Percentiles rank a stretch among this genome's conserved stretches.
Evolutionary conservation across 2,113 vertebrate genomes (phyloP).

Genomic region (Salvelinus namaycush): DNA sequence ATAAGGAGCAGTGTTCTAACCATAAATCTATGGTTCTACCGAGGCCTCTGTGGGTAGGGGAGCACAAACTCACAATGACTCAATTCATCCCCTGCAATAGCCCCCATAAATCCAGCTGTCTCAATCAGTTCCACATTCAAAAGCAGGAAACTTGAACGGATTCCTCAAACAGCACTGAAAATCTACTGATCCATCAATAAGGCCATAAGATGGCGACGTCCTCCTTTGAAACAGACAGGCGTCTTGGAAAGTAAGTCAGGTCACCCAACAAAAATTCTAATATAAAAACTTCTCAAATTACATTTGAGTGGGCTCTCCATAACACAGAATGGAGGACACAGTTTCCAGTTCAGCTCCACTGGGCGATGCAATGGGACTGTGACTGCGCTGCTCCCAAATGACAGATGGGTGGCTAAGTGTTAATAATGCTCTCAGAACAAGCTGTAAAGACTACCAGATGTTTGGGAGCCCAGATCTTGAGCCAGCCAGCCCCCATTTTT

Average conservation of each 20-base stretch:
- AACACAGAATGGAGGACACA: constrained; percentile 58
- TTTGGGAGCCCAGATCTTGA: constrained; percentile 50
- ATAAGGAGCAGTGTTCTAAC: not conserved
- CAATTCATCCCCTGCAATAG: not conserved
- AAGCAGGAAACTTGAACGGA: not conserved
- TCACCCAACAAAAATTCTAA: constrained; percentile 2
- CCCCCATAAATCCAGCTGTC: not conserved
- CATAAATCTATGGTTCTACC: too few species aligned
- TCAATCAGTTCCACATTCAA: too few species aligned
- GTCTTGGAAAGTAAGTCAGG: constrained; percentile 9
- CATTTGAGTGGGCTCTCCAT: constrained; percentile 53
- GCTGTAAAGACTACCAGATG: constrained; percentile 62
- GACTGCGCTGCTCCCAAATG: constrained; percentile 47
- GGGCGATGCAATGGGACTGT: constrained; percentile 29
- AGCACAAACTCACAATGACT: not conserved
- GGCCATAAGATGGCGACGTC: constrained; percentile 60
- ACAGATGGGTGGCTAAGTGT: constrained; percentile 50
- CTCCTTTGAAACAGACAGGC: constrained; percentile 3
- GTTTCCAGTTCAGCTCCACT: constrained; percentile 55
- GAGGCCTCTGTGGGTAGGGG: not conserved
- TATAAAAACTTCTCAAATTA: constrained; percentile 48
- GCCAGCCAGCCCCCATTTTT: constrained; percentile 22
- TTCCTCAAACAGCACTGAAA: constrained; percentile 65
- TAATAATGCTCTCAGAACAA: constrained; percentile 18
- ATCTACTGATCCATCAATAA: constrained; percentile 11